Evolutionary conservation across 2,797 vertebrate genomes (phyloP), one percentile per base, ranked within the genome.

Genomic region (Kryptopterus vitreolus): DNA sequence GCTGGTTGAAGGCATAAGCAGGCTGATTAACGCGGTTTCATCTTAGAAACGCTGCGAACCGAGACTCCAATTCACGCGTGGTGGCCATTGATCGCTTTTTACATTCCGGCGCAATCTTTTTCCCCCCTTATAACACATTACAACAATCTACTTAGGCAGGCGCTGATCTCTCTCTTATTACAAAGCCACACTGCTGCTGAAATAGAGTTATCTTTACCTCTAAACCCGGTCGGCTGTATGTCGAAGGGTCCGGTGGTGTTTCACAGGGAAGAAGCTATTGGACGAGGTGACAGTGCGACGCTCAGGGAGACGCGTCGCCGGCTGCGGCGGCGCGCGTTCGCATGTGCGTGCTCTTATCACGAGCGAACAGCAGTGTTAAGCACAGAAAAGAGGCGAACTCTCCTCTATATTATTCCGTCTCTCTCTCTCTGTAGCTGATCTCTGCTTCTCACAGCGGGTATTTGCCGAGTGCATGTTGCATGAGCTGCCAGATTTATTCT

Each of bases 101-200:
- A 74, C 73, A 52, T 77, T 74, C 72, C 62, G 48, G n/a, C 79
- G 65, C 68, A 77, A 83, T 85, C 48, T 73, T 81, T 83, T 77
- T 38, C 53, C 48, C 48, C 53, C 48, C 31, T n/a, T 63, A 52
- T 80, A 77, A 53, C 62, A 29, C 76, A 74, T 65, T 68, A 74
- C 29, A 65, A 63, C 72, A 81, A 84, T 82, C 75, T 70, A 85
- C 63, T 84, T 79, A 78, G 57, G n/a, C 59, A 48, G 62, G 66
- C 33, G 76, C 78, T 74, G 66, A 78, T 69, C 70, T 81, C 46
- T 50, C 12, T 70, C 58, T 87, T 86, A 65, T 85, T 84, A 76
- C 78, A 55, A 61, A 52, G 78, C 70, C 46, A 63, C 69, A 77
- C 33, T 29, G 6, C 58, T 31, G 75, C 53, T 79, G 46, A 76